Evolutionary conservation across 2,888 invertebrate genomes (phyloP).

Genomic region (Lampropteryx suffumata): DNA sequence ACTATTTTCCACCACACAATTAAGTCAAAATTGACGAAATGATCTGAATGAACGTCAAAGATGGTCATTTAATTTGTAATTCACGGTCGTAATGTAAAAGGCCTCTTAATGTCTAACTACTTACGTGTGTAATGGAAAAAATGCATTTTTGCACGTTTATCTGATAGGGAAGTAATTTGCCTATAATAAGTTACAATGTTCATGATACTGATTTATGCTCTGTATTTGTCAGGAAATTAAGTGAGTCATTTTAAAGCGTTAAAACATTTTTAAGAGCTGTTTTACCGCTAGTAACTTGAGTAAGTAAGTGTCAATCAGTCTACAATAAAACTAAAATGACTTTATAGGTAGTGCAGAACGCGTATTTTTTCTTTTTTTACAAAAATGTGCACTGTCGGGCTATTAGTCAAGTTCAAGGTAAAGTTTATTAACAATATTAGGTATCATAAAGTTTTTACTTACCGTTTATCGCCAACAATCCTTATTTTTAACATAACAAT

Average conservation of each 20-base stretch:
- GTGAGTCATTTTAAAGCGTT: conserved; percentile 2
- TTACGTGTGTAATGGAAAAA: conserved; percentile 3
- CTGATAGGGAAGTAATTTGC: conserved; percentile 45
- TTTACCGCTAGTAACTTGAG: conserved; percentile 1
- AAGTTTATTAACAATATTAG: background rate
- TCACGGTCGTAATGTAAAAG: no score
- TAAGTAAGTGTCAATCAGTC: conserved; percentile 2
- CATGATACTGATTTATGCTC: conserved; percentile 28
- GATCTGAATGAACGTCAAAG: no score
- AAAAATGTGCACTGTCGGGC: background rate
- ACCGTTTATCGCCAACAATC: conserved; percentile 25
- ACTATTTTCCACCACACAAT: no score
- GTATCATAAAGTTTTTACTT: conserved; percentile 9
- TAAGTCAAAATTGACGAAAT: no score
- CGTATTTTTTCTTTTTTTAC: background rate
- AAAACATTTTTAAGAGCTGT: conserved; percentile 1
- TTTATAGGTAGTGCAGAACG: background rate
- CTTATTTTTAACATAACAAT: conserved; percentile 22
- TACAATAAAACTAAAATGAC: conserved; percentile 5
- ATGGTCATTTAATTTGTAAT: no score
- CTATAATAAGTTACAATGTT: conserved; percentile 34
- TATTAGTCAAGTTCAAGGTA: conserved; percentile 10
- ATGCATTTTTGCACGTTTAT: conserved; percentile 42
- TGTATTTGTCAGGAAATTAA: conserved; percentile 33
- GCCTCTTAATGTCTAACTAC: no score